Percentiles rank a stretch among this genome's conserved stretches.
Conservation (phyloP, 2,888 invertebrate species). For the Sympetrum striolatum region DNA sequence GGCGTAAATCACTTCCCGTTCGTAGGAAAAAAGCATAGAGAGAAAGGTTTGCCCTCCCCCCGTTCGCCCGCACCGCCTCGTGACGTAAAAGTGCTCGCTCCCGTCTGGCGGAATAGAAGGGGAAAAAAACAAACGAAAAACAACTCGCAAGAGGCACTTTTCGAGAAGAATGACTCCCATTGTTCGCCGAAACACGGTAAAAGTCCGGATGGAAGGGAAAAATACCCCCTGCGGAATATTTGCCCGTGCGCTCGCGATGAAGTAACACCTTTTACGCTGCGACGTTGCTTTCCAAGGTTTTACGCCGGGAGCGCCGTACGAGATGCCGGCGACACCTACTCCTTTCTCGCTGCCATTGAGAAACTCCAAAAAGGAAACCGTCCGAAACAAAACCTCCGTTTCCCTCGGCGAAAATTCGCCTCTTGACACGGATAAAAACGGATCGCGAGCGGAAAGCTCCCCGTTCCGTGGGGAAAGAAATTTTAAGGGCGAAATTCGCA, state of each 20-base stretch:
- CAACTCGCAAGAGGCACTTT: background rate
- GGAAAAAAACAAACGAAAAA: background rate
- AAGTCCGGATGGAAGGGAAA: background rate
- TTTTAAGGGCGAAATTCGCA: background rate
- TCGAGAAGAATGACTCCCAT: background rate
- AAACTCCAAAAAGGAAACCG: background rate
- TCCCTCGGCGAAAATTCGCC: background rate
- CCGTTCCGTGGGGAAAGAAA: background rate
- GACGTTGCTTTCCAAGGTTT: background rate
- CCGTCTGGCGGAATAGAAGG: background rate
- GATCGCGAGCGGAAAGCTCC: background rate
- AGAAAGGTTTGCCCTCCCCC: background rate
- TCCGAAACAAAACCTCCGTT: background rate
- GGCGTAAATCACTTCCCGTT: background rate
- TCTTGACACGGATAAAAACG: background rate
- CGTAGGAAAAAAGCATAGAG: background rate
- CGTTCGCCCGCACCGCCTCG: background rate
- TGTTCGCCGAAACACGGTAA: background rate
- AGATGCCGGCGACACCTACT: background rate
- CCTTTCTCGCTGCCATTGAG: background rate
- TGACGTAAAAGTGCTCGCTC: background rate
- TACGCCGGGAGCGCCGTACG: background rate
- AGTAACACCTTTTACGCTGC: background rate
- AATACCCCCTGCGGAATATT: background rate
- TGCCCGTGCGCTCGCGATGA: background rate